These are phyloP conservation scores for Ridgeia piscesae DNA, from an alignment of 1,140 invertebrate species.

Conservation along the genomic window DNA sequence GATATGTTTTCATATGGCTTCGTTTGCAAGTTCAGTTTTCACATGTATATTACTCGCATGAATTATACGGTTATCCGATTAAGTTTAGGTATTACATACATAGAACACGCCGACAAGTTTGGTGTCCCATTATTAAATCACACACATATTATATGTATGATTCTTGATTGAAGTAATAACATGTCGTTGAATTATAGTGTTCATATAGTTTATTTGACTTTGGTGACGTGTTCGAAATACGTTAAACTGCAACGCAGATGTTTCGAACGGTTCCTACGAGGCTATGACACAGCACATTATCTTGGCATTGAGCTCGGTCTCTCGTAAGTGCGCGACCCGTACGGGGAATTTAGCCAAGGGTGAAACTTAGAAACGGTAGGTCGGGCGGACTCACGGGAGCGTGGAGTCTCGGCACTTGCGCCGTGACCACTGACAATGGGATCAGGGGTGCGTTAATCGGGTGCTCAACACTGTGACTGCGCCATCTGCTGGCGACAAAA, in stretches of 20 bases:
- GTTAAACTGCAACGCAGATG: too few species aligned
- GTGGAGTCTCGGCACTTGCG: background rate
- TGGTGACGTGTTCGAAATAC: too few species aligned
- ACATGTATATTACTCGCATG: background rate
- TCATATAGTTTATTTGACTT: too few species aligned
- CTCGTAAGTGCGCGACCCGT: background rate
- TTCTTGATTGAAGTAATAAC: background rate
- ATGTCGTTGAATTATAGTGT: too few species aligned
- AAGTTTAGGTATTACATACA: background rate
- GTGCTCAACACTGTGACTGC: background rate
- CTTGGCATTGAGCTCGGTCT: background rate
- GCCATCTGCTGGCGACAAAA: background rate
- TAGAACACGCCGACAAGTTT: background rate
- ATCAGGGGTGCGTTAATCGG: background rate
- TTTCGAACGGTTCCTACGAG: too few species aligned
- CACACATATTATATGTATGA: background rate
- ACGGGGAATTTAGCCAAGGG: background rate
- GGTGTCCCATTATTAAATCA: too few species aligned
- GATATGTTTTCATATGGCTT: background rate
- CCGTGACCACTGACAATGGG: background rate
- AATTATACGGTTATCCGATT: background rate
- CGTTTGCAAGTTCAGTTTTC: background rate
- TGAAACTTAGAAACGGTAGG: background rate
- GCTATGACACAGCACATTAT: too few species aligned
- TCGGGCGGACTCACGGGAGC: background rate